These are phyloP conservation scores for Ochotona curzoniae DNA, from an alignment of 2,113 vertebrate genomes.

Conservation along the genomic window DNA sequence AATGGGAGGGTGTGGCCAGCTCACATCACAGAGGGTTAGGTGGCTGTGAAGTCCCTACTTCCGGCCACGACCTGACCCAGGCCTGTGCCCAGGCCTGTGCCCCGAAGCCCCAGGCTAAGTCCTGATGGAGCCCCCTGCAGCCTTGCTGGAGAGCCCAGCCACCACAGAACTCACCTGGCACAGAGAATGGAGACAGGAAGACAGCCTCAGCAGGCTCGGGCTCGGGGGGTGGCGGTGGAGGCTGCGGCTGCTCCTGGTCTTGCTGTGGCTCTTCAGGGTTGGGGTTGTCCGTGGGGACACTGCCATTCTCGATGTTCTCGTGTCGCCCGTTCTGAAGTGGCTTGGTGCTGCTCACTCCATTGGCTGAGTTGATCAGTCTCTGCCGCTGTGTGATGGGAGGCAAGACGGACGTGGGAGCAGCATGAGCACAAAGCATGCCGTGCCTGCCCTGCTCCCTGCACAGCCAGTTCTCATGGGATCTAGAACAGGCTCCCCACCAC, in stretches of 20 bases:
- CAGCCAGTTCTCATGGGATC: rapidly evolving
- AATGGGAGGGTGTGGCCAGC: rapidly evolving
- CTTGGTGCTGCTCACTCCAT: slow-evolving; percentile 88
- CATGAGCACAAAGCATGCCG: neutral
- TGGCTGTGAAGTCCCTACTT: neutral
- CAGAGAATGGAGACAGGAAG: slow-evolving; percentile 92
- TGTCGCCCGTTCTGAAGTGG: slow-evolving; percentile 91
- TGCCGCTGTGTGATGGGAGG: slow-evolving; percentile 89
- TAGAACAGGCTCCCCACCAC: neutral
- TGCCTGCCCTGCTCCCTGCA: neutral
- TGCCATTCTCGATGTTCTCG: slow-evolving; percentile 94
- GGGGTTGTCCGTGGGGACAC: slow-evolving; percentile 92
- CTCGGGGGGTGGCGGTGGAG: neutral
- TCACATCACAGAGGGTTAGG: rapidly evolving
- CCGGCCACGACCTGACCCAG: no score
- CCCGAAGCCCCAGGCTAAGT: neutral
- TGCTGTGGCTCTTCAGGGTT: slow-evolving; percentile 85
- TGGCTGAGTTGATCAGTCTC: slow-evolving; percentile 93
- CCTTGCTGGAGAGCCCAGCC: rapidly evolving
- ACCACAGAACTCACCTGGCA: slow-evolving; percentile 86
- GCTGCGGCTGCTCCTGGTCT: slow-evolving; percentile 17
- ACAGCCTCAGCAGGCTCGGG: slow-evolving; percentile 83
- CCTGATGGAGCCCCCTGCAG: neutral
- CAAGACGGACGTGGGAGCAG: neutral
- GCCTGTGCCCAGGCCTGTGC: neutral